Evolutionary conservation across 2,888 invertebrate genomes (phyloP).

Genomic region (Leucophenga maculata): DNA sequence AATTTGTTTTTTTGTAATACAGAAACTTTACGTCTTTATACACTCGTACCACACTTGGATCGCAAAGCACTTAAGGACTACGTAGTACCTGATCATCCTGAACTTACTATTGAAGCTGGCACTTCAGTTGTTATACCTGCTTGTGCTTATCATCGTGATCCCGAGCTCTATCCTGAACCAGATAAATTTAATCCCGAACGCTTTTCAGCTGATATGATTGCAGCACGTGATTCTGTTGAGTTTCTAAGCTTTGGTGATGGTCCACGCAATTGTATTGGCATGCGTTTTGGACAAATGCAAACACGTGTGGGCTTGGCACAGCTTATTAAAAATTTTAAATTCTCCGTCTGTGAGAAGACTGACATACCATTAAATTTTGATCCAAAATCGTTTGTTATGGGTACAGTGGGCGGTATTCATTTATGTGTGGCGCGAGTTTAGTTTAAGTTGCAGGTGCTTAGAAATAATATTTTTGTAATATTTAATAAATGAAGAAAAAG

Average conservation of each 20-base stretch:
- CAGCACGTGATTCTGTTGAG: conserved; percentile 71
- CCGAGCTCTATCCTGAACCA: conserved; percentile 73
- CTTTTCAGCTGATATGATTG: conserved; percentile 75
- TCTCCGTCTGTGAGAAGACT: conserved; percentile 34
- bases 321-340: conserved; percentile 39
- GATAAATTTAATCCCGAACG: conserved; percentile 76
- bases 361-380: conserved; percentile 42
- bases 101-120: conserved; percentile 72
- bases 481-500: too few relatives aligned
- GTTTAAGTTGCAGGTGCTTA: too few relatives aligned
- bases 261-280: conserved; percentile 65
- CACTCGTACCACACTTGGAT: conserved; percentile 73
- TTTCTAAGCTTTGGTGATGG: conserved; percentile 68
- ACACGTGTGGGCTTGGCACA: conserved; percentile 54
- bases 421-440: conserved; percentile 29
- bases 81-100: conserved; percentile 71
- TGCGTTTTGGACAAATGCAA: conserved; percentile 67
- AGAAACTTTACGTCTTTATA: conserved; percentile 76
- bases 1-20: not conserved
- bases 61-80: conserved; percentile 74
- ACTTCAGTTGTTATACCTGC: conserved; percentile 48
- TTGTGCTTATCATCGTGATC: conserved; percentile 75
- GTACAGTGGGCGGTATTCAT: conserved; percentile 39
- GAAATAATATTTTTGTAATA: too few relatives aligned
- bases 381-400: conserved; percentile 38